phyloP scores from a whole-genome alignment of 1,140 invertebrate species.

The Melanaphis sacchari region DNA sequence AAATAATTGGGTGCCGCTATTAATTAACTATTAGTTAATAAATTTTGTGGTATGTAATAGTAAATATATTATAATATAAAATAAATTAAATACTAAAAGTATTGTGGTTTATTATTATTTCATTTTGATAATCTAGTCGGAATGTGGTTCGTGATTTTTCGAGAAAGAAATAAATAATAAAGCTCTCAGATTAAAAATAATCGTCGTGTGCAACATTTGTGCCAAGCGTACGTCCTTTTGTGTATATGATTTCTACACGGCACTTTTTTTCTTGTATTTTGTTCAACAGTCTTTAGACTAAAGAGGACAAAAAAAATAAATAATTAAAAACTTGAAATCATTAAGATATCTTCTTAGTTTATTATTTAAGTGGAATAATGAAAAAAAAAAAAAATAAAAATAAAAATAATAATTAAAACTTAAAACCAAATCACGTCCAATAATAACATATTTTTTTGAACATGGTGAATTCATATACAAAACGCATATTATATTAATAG shows the following conservation, averaged over 20 bases:
- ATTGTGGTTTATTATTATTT: conserved; percentile 12
- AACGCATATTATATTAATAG: not conserved
- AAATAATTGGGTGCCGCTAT: not conserved
- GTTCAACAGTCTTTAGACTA: not conserved
- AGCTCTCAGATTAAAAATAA: conserved; percentile 52
- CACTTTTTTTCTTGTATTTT: not conserved
- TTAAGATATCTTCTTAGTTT: not conserved
- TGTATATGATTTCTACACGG: conserved; percentile 15
- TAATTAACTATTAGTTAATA: not conserved
- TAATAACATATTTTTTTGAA: not conserved
- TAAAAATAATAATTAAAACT: not conserved
- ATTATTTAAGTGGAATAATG: not conserved
- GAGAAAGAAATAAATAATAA: conserved; percentile 23
- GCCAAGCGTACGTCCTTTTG: conserved; percentile 21
- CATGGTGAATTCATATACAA: not conserved
- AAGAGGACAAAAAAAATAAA: not conserved
- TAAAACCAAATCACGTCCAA: not conserved
- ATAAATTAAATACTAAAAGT: not conserved
- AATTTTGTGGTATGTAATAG: too few relatives aligned
- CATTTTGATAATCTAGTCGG: conserved; percentile 27
- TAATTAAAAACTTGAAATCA: not conserved
- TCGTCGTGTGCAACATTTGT: conserved; percentile 52
- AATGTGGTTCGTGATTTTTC: conserved; percentile 24
- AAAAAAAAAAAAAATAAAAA: not conserved
- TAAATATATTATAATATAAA: too few relatives aligned